phyloP scores from a whole-genome alignment of 2,113 vertebrate genomes.

The Beaufortia kweichowensis region DNA sequence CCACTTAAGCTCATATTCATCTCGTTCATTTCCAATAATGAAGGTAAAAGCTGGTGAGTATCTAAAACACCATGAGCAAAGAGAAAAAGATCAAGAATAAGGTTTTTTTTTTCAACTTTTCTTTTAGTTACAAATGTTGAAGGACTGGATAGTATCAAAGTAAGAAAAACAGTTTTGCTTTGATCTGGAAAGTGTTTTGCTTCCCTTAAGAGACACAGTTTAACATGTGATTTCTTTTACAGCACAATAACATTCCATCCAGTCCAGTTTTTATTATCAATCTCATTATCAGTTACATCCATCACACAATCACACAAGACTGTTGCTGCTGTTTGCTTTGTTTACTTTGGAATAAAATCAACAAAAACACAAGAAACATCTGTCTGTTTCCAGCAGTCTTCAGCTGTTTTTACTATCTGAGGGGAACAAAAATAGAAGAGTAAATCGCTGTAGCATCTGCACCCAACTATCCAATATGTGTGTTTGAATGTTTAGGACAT shows the following conservation, averaged over 20 bases:
- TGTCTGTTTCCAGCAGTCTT: constrained; percentile 52
- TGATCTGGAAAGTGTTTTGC: background rate
- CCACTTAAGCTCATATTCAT: background rate
- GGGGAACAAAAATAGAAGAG: constrained; percentile 23
- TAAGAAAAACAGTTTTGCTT: constrained; percentile 59
- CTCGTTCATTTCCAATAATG: background rate
- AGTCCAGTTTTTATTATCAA: constrained; percentile 1
- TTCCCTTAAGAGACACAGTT: background rate
- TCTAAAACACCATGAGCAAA: constrained; percentile 44
- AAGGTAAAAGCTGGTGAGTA: constrained; percentile 56
- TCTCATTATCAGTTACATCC: background rate
- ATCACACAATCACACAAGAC: constrained; percentile 1
- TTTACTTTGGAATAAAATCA: background rate
- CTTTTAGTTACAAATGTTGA: constrained; percentile 33
- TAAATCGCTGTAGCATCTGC: background rate
- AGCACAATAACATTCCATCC: background rate
- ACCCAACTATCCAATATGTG: constrained; percentile 23
- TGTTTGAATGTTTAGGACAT: constrained; percentile 85
- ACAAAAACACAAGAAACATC: constrained; percentile 38
- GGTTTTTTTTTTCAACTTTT: constrained; percentile 22
- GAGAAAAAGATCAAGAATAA: constrained; percentile 31
- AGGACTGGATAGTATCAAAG: constrained; percentile 58
- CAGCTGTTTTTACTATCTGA: background rate
- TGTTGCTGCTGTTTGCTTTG: background rate
- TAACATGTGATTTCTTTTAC: constrained; percentile 10